phyloP scores from a whole-genome alignment of 2,113 vertebrate species.

The Catharus minimus region DNA sequence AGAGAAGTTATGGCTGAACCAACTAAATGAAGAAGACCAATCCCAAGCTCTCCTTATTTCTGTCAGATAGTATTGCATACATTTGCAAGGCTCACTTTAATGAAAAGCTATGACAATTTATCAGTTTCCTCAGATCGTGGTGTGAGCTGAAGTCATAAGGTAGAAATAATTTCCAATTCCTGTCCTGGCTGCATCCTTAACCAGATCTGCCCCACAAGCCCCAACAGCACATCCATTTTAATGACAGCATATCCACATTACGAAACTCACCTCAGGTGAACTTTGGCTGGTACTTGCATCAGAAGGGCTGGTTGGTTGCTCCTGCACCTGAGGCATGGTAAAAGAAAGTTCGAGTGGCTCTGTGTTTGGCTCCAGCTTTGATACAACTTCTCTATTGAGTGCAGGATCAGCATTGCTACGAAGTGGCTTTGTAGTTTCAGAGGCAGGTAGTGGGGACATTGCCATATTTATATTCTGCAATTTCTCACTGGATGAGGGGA shows the following conservation, averaged over 20 bases:
- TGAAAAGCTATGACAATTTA: not conserved
- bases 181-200: not conserved
- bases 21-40: not conserved
- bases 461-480: constrained; percentile 82
- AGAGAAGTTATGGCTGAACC: not conserved
- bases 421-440: constrained; percentile 82
- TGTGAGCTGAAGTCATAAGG: not conserved
- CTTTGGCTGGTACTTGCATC: constrained; percentile 78
- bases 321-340: constrained; percentile 76
- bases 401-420: constrained; percentile 80
- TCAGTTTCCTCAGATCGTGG: not conserved
- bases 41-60: not conserved
- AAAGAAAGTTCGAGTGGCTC: constrained; percentile 81
- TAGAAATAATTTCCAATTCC: not conserved
- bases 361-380: constrained; percentile 80
- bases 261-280: constrained; percentile 81
- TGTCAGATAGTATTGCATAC: not conserved
- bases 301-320: constrained; percentile 74
- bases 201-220: not conserved
- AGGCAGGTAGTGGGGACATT: constrained; percentile 85
- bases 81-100: not conserved
- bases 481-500: constrained; percentile 88
- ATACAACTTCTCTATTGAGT: constrained; percentile 77
- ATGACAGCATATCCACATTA: not conserved
- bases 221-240: not conserved